Conservation (phyloP, 2,888 invertebrate genomes). For the Xylota sylvarum region DNA sequence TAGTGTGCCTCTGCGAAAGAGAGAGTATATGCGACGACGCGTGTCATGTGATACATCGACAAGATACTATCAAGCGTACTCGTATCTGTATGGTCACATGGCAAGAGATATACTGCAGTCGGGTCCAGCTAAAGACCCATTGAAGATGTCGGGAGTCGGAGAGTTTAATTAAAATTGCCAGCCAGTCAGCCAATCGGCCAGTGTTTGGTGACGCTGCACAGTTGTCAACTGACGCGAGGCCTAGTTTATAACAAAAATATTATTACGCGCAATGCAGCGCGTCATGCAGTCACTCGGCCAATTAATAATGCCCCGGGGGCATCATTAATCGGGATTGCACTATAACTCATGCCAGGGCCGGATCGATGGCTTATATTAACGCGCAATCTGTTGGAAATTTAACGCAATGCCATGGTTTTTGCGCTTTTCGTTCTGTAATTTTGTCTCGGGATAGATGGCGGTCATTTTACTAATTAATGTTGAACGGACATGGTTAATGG, state of each 20-base stretch:
- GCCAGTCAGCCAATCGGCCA: constrained; percentile 47
- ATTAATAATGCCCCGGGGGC: constrained; percentile 74
- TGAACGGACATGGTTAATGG: constrained; percentile 74
- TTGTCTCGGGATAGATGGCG: constrained; percentile 64
- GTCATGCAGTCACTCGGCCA: constrained; percentile 66
- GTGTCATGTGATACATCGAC: constrained; percentile 76
- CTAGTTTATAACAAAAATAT: constrained; percentile 75
- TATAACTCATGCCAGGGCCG: constrained; percentile 70
- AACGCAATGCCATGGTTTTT: constrained; percentile 53
- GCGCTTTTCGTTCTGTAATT: constrained; percentile 38
- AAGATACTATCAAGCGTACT: constrained; percentile 63
- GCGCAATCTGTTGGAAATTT: constrained; percentile 61
- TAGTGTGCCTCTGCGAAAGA: constrained; percentile 41
- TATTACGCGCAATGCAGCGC: constrained; percentile 63
- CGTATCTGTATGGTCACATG: constrained; percentile 51
- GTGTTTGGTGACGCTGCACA: constrained; percentile 61
- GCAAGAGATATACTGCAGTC: constrained; percentile 1
- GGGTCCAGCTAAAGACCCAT: constrained; percentile 51
- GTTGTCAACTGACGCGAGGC: constrained; percentile 73
- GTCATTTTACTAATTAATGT: constrained; percentile 75
- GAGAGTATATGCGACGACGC: constrained; percentile 63
- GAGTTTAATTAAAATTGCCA: constrained; percentile 76
- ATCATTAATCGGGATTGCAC: constrained; percentile 75
- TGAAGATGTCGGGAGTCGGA: constrained; percentile 66
- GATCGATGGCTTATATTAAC: constrained; percentile 74